Evolutionary conservation across 2,888 invertebrate species (phyloP).

Genomic region (Leucoma salicis): DNA sequence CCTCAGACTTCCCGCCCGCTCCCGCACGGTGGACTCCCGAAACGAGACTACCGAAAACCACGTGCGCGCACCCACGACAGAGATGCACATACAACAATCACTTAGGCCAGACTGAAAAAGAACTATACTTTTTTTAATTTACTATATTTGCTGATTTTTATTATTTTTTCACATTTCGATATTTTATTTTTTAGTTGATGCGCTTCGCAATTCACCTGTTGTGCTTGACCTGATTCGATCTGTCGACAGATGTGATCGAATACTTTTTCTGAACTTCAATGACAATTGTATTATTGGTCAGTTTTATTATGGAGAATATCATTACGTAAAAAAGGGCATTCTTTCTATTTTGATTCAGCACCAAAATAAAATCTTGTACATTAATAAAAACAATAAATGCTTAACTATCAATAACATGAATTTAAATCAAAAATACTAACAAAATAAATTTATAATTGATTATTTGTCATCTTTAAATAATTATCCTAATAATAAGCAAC

Average conservation of each 20-base stretch:
- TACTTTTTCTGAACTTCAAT: conserved; percentile 61
- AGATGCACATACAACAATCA: conserved; percentile 41
- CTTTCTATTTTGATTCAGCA: no score
- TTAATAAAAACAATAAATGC: no score
- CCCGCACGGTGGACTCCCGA: conserved; percentile 39
- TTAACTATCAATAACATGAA: no score
- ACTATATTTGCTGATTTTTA: conserved; percentile 80
- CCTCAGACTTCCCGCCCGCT: conserved; percentile 42
- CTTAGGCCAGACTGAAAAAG: conserved; percentile 45
- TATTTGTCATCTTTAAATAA: no score
- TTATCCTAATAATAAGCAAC: no score
- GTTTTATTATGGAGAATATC: no score
- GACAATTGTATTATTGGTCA: conserved; percentile 34
- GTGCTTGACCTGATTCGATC: conserved; percentile 81
- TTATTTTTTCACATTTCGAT: conserved; percentile 82
- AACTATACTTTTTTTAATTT: conserved; percentile 77
- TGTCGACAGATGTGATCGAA: conserved; percentile 75
- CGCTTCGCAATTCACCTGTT: conserved; percentile 79
- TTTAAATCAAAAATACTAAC: no score
- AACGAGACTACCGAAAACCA: conserved; percentile 59
- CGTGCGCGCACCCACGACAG: conserved; percentile 71
- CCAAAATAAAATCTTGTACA: background rate
- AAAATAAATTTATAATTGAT: no score
- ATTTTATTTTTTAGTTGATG: conserved; percentile 83
- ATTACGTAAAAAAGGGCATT: no score